Base-by-base conservation (phyloP, 2,113 vertebrate genomes). In the Plectropomus leopardus region DNA sequence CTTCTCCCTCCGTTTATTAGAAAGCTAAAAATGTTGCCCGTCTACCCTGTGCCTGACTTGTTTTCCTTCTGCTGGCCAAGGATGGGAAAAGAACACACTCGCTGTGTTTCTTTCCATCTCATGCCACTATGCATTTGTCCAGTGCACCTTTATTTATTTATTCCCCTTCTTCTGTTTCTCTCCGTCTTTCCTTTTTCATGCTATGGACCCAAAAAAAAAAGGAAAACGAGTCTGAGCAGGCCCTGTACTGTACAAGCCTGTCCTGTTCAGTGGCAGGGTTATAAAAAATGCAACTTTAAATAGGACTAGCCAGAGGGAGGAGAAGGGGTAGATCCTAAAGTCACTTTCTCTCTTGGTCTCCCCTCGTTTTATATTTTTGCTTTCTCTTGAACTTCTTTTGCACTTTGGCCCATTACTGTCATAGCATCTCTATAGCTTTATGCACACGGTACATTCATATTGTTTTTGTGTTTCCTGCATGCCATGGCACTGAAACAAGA, bases 101-200 rank as follows among this genome's bases (percentile, higher is more conserved):
- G 7, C 16, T 91, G 86, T 90, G 92, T 92, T 88, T 93, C 90
- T 93, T 94, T 93, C 92, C 92, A 89, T 73, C 82, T 83, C 63
- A 76, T 67, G 82, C 81, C 75, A 82, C 80, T 82, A 28, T 83
- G 60, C 87, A 86, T 93, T 90, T 85, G 64, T 91, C 84, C 81
- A 88, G 89, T 72, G 57, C 73, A 80, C 85, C 83, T 88, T 89
- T 80, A 80, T 90, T 88, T 87, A 88, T 85, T 83, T 85, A 88
- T 86, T 76, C 23, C 71, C 9, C 21, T 59, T 73, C 57, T 67
- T 76, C 82, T 76, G 66, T 82, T 85, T 83, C 60, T 76, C 72
- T 54, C 28, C 55, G 61, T 71, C 32, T 75, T 81, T 77, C 45
- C 24, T 71, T 71, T 65, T 88, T 88, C 44, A 84, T 84, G 70